phyloP scores from a whole-genome alignment of 2,888 invertebrate species.

The Phania funesta region DNA sequence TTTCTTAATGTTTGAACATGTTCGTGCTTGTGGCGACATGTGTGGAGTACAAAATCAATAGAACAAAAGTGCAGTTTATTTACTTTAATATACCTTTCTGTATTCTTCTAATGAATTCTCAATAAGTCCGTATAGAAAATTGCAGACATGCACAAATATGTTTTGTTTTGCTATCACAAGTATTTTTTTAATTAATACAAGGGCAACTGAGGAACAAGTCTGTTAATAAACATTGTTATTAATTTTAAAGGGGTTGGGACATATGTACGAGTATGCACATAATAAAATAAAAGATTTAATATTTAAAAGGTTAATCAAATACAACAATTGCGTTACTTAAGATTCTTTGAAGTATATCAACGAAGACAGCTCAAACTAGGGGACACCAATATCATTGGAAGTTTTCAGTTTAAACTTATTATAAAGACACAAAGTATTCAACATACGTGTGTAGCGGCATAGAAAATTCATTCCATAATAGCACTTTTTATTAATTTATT shows the following conservation, averaged over 20 bases:
- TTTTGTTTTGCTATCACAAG: conserved; percentile 1
- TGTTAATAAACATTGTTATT: neutral
- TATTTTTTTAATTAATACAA: conserved; percentile 38
- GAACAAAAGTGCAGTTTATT: conserved; percentile 48
- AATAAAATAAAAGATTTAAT: too few relatives aligned
- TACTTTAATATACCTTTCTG: conserved; percentile 27
- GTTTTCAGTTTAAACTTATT: too few relatives aligned
- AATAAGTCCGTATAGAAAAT: conserved; percentile 17
- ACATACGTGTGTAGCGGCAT: too few relatives aligned
- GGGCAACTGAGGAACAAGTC: conserved; percentile 1
- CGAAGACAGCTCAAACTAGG: too few relatives aligned
- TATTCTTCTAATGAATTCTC: conserved; percentile 41
- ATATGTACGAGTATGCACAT: too few relatives aligned
- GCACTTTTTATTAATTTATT: too few relatives aligned
- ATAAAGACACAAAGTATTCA: too few relatives aligned
- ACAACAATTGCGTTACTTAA: too few relatives aligned
- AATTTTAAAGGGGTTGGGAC: neutral
- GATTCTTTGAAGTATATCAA: too few relatives aligned
- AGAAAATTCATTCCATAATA: too few relatives aligned
- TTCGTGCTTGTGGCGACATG: neutral
- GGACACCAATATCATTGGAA: too few relatives aligned
- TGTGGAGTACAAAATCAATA: conserved; percentile 17
- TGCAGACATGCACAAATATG: conserved; percentile 44
- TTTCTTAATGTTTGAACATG: neutral
- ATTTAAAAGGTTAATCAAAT: too few relatives aligned